These are phyloP conservation scores for Benthosema pterotum DNA, from an alignment of 2,797 vertebrate species.

Conservation along the genomic window DNA sequence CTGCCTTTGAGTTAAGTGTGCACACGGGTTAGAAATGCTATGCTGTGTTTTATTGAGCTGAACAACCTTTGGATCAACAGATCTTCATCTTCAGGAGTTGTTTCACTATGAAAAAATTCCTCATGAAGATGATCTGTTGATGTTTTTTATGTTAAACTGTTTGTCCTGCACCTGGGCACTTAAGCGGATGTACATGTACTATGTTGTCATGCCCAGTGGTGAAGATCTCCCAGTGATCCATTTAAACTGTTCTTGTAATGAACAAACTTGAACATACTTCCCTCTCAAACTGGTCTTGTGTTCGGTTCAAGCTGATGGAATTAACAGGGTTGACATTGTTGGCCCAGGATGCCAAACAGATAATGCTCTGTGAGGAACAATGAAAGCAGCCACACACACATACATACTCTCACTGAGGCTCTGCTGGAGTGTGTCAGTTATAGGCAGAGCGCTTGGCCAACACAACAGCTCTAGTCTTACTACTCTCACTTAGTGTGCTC, in stretches of 20 bases:
- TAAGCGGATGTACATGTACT: background rate
- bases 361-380: constrained; percentile 41
- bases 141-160: too few species aligned
- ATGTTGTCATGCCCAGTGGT: constrained; percentile 4
- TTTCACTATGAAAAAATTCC: too few species aligned
- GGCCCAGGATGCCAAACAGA: constrained; percentile 37
- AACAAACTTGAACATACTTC: constrained; percentile 15
- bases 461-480: constrained; percentile 58
- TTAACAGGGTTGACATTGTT: constrained; percentile 50
- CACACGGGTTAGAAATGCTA: too few species aligned
- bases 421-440: constrained; percentile 51
- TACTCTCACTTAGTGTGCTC: constrained; percentile 46
- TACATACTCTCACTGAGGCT: constrained; percentile 19
- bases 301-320: constrained; percentile 35
- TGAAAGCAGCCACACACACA: constrained; percentile 36
- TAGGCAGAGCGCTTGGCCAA: constrained; percentile 42
- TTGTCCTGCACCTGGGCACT: background rate
- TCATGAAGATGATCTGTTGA: too few species aligned
- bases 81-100: too few species aligned
- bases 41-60: too few species aligned
- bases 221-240: constrained; percentile 22
- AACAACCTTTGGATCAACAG: too few species aligned
- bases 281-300: constrained; percentile 18
- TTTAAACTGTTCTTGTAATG: constrained; percentile 17
- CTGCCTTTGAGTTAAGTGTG: background rate